Percentiles rank a stretch among this genome's conserved stretches.
phyloP scores from a whole-genome alignment of 2,113 vertebrate species.

The Ceratotherium simum region DNA sequence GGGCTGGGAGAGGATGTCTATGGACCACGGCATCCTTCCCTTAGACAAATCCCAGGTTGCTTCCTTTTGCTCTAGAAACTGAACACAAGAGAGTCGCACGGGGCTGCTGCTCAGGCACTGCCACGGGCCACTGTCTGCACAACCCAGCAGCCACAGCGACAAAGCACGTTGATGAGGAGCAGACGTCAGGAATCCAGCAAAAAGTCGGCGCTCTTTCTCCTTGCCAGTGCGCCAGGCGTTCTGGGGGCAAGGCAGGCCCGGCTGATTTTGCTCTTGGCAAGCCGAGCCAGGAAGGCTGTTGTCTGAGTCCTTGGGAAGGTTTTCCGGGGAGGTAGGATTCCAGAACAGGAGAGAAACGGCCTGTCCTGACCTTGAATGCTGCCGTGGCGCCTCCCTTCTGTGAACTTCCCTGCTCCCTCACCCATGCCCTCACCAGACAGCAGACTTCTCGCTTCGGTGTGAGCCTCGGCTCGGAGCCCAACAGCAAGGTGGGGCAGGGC shows the following conservation, averaged over 20 bases:
- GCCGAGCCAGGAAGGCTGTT: background rate
- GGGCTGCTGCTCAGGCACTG: accelerated
- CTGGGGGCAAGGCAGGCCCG: background rate
- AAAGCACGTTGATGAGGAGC: accelerated
- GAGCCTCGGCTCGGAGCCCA: background rate
- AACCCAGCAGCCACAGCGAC: background rate
- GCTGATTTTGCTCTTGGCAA: background rate
- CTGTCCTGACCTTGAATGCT: background rate
- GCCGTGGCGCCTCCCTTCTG: background rate
- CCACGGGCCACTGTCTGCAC: background rate
- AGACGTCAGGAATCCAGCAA: background rate
- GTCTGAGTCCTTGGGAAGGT: background rate
- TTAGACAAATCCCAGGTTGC: background rate
- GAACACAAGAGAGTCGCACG: accelerated
- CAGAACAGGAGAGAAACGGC: background rate
- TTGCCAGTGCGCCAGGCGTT: accelerated
- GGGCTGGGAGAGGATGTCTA: background rate
- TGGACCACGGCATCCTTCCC: accelerated
- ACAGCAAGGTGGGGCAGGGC: background rate
- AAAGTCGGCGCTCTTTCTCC: accelerated
- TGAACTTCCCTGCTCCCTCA: background rate
- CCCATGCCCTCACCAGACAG: background rate
- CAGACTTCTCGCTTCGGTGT: accelerated
- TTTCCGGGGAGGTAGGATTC: slow-evolving; percentile 15
- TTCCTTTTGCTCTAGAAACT: background rate